Evolutionary conservation across 2,797 vertebrate species (phyloP).

Genomic region (Clarias fuscus): DNA sequence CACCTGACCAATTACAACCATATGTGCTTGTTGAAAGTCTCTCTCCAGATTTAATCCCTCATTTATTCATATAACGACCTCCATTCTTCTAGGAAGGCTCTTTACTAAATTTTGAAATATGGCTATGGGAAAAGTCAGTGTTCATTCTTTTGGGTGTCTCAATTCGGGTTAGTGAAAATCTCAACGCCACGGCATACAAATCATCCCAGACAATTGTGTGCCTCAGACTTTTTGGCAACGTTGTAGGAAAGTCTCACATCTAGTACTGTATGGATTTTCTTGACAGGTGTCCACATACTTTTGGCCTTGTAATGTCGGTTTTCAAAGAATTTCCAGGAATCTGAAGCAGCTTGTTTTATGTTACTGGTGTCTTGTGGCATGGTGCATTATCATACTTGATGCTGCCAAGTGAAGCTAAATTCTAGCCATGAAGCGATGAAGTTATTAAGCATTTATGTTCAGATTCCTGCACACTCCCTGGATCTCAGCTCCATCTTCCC

Average conservation of each 20-base stretch:
- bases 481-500: not conserved
- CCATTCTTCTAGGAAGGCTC: not conserved
- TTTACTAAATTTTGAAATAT: not conserved
- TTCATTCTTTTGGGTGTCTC: not conserved
- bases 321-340: not conserved
- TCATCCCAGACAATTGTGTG: not conserved
- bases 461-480: conserved; percentile 21
- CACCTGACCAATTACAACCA: not conserved
- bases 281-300: not conserved
- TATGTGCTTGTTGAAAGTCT: not conserved
- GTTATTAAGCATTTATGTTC: conserved; percentile 1
- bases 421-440: not conserved
- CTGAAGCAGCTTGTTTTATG: not conserved
- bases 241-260: not conserved
- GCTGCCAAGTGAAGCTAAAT: not conserved
- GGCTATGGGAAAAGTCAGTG: not conserved
- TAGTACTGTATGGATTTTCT: too few species aligned
- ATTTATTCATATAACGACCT: not conserved
- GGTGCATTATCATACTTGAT: not conserved
- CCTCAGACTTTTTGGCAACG: not conserved
- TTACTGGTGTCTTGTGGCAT: conserved; percentile 1
- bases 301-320: not conserved
- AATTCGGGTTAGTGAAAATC: not conserved
- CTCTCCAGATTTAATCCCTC: not conserved
- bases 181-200: not conserved